Base-by-base conservation (phyloP, 2,113 vertebrate genomes). In the Charina bottae region DNA sequence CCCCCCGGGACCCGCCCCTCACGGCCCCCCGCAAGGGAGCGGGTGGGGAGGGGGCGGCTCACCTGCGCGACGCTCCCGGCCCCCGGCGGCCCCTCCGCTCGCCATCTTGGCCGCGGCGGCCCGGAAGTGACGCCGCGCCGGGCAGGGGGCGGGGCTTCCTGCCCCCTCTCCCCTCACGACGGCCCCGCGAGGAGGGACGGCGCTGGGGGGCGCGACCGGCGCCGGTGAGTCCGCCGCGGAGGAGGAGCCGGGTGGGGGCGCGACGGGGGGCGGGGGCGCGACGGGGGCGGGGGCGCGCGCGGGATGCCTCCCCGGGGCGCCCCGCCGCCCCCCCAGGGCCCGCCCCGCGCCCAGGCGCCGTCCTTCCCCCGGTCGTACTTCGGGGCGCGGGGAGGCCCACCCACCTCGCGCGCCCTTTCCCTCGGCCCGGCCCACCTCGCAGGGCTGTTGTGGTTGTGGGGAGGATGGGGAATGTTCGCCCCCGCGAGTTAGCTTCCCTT, bases 71-170 rank as follows among this genome's bases (percentile, higher is more conserved):
- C 87, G 91, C 85, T 90, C 56, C 95, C 95, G 93, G 95, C 93
- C 92, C 95, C 95, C 96, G 94, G 95, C 96, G 95, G 78, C 94
- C 93, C 95, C 84, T 85, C 93, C 96, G 92, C 96, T 94, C 97
- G 97, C 97, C 97, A 97, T 97, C 94, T 97, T 97, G 95, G 94
- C 95, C 91, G 89, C 96, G 56, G 94, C 94, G n/a, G 64, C 94
- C 93, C 95, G 96, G 94, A 95, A 94, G 94, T 96, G 93, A 96
- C 94, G 62, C 92, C 85, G 12, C 21, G 49, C 23, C 11, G 85
- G 88, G 83, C 88, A 33, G 21, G 54, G 6, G 37, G 28, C 6
- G 53, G n/a, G n/a, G n/a, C n/a, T n/a, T n/a, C n/a, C n/a, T n/a
- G n/a, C n/a, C n/a, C n/a, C n/a, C 46, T 53, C 11, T 49, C 49